phyloP scores from a whole-genome alignment of 2,113 vertebrate species.

The Carassius gibelio region DNA sequence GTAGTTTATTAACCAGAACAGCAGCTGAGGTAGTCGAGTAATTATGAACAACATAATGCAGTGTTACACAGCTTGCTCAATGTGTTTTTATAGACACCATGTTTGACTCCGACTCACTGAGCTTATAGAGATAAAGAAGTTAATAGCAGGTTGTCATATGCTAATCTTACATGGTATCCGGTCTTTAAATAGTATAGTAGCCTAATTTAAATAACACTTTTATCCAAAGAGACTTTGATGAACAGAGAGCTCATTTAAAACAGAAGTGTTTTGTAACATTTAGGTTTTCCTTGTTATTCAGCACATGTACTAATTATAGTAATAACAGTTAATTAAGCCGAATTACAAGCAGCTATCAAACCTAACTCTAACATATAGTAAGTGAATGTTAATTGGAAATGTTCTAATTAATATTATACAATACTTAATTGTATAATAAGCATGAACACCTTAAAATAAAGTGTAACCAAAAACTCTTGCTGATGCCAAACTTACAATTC shows the following conservation, averaged over 20 bases:
- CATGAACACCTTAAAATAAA: neutral
- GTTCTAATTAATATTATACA: neutral
- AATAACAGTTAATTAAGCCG: neutral
- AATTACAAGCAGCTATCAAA: neutral
- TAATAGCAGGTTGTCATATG: neutral
- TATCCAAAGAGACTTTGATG: neutral
- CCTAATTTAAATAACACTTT: neutral
- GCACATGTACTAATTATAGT: neutral
- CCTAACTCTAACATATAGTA: neutral
- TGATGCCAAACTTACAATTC: too few relatives aligned
- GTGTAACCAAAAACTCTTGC: neutral
- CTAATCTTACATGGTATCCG: neutral
- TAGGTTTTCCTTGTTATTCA: neutral
- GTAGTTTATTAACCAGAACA: neutral
- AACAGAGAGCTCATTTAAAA: neutral
- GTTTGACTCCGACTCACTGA: neutral
- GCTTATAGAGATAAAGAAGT: slow-evolving; percentile 2
- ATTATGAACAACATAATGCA: neutral
- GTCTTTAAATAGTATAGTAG: neutral
- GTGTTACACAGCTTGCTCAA: neutral
- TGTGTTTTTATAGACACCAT: neutral
- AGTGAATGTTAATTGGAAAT: neutral
- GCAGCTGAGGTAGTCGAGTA: neutral
- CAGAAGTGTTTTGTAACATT: neutral
- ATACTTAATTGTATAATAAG: neutral